A percentile compares a stretch with the other conserved stretches of the same genome.
These are phyloP conservation scores for Toxostoma redivivum DNA, from an alignment of 2,113 vertebrate species.

Conservation along the genomic window DNA sequence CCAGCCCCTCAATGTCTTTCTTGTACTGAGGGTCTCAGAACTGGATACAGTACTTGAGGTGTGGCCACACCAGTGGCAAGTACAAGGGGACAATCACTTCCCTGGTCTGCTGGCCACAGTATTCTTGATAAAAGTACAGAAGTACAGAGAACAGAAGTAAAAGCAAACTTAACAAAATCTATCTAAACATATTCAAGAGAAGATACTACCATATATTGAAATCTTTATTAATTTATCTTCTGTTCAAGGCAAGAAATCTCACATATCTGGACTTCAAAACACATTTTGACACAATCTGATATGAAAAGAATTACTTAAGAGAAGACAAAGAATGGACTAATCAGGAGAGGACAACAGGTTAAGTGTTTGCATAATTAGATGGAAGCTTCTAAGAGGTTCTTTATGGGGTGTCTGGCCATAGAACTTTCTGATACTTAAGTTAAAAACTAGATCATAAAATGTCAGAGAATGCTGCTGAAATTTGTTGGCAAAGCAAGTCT, in stretches of 20 bases:
- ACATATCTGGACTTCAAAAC: background rate
- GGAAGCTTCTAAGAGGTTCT: background rate
- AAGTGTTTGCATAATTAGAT: background rate
- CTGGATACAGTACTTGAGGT: background rate
- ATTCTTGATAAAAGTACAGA: background rate
- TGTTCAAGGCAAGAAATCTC: background rate
- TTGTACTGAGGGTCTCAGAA: background rate
- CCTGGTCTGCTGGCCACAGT: background rate
- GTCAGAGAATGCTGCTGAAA: background rate
- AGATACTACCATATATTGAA: background rate
- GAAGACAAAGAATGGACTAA: background rate
- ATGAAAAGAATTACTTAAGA: background rate
- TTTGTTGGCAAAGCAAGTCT: background rate
- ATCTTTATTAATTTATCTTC: background rate
- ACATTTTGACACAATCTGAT: background rate
- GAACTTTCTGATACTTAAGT: background rate
- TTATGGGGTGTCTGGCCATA: background rate
- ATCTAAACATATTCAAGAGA: background rate
- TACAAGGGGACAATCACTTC: background rate
- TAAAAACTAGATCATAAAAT: background rate
- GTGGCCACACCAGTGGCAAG: background rate
- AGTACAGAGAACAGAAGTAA: background rate
- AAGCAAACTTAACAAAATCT: background rate
- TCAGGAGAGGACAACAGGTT: background rate
- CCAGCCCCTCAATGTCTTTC: background rate